These are phyloP conservation scores for Pachyuromys duprasi DNA, from an alignment of 2,797 vertebrate genomes.

Conservation along the genomic window DNA sequence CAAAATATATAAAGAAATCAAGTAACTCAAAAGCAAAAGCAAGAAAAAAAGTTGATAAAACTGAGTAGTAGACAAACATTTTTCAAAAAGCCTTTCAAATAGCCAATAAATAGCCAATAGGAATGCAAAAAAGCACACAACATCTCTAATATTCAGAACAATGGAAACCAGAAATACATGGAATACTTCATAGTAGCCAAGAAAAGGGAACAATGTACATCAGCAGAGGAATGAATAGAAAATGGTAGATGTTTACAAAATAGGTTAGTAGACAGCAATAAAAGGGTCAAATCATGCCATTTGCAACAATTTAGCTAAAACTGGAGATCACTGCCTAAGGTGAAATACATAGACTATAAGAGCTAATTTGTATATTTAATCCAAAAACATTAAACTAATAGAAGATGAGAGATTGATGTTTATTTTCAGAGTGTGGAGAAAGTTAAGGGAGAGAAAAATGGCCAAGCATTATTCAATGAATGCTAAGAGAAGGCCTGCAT, in stretches of 20 bases:
- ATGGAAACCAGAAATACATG: neutral
- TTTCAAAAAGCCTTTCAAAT: neutral
- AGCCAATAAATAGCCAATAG: neutral
- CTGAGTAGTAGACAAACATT: neutral
- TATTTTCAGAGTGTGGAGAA: neutral
- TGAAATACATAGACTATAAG: neutral
- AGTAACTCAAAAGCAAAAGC: neutral
- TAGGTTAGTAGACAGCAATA: neutral
- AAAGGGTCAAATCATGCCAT: neutral
- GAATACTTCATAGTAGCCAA: neutral
- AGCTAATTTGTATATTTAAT: neutral
- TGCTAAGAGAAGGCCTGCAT: neutral
- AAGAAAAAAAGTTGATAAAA: neutral
- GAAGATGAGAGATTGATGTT: neutral
- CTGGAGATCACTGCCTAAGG: neutral
- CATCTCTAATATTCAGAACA: neutral
- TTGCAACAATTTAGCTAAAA: neutral
- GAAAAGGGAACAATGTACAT: neutral
- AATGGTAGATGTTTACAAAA: neutral
- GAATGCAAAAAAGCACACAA: neutral
- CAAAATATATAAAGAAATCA: neutral
- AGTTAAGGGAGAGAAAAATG: too few relatives aligned
- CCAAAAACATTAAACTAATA: neutral
- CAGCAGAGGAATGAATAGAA: neutral
- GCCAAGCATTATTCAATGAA: neutral